Evolutionary conservation across 2,113 vertebrate genomes (phyloP).

Genomic region (mouse (Mus musculus)): GRCm39 chr17:68081501-68082000

Average conservation of each 20-base stretch:
- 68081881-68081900: neutral
- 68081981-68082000: neutral
- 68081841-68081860: neutral
- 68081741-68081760: neutral
- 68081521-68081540: slow-evolving; percentile 92
- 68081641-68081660: neutral
- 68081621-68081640: neutral
- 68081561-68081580: slow-evolving; percentile 93
- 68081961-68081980: neutral
- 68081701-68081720: neutral
- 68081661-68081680: neutral
- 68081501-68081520: slow-evolving; percentile 94
- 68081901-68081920: neutral
- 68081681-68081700: neutral
- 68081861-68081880: neutral
- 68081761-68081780: neutral
- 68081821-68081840: neutral
- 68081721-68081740: neutral
- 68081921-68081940: neutral
- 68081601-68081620: neutral
- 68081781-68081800: neutral
- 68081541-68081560: slow-evolving; percentile 94
- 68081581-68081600: slow-evolving; percentile 91
- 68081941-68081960: neutral
- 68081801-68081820: neutral